Evolutionary conservation across 2,113 vertebrate genomes (phyloP).

Genomic region (Dipodomys spectabilis): DNA sequence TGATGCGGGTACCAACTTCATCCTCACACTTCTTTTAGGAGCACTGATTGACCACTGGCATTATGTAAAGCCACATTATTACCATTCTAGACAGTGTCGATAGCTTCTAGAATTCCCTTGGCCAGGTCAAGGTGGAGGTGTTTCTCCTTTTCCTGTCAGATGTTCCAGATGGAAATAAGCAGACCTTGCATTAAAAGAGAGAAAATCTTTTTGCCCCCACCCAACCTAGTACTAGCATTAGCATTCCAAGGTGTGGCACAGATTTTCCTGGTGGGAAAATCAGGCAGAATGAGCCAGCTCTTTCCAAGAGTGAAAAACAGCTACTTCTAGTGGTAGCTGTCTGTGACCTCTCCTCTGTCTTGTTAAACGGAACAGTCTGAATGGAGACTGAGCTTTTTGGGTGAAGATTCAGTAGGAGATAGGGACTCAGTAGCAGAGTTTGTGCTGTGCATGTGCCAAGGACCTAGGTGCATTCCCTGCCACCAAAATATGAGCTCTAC

Average conservation of each 20-base stretch:
- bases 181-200: not conserved
- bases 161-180: constrained; percentile 29
- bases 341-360: not conserved
- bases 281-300: not conserved
- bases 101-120: not conserved
- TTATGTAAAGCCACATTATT: not conserved
- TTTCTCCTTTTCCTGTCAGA: not conserved
- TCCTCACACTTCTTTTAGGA: not conserved
- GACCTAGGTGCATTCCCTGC: not conserved
- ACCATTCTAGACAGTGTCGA: not conserved
- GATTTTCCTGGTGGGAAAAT: not conserved
- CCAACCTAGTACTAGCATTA: not conserved
- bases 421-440: not conserved
- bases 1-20: not conserved
- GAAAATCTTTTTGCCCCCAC: no score
- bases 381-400: not conserved
- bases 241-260: not conserved
- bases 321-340: not conserved
- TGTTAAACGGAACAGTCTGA: not conserved
- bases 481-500: not conserved
- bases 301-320: not conserved
- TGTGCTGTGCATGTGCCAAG: not conserved
- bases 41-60: not conserved
- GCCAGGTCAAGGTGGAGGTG: not conserved
- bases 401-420: not conserved